phyloP scores from a whole-genome alignment of 2,888 invertebrate genomes.

The Rhagium mordax region DNA sequence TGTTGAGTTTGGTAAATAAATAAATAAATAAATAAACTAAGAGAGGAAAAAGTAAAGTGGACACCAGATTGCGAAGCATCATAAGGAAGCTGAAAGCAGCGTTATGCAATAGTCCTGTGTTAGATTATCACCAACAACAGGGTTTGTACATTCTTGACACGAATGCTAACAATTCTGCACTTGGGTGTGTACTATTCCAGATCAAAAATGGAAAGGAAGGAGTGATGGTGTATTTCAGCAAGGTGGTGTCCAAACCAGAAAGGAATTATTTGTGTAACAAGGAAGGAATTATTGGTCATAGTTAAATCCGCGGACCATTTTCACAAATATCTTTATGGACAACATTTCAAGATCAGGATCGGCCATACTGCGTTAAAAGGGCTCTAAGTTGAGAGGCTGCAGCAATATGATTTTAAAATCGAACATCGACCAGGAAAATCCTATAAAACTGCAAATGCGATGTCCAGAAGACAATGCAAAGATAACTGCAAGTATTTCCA shows the following conservation, averaged over 20 bases:
- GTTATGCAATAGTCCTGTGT: too few relatives aligned
- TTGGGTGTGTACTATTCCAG: background rate
- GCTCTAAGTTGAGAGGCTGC: too few relatives aligned
- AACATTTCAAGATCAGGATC: constrained; percentile 45
- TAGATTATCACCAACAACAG: background rate
- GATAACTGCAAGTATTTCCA: too few relatives aligned
- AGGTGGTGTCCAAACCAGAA: constrained; percentile 42
- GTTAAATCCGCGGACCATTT: constrained; percentile 53
- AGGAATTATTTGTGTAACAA: constrained; percentile 54
- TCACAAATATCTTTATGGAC: constrained; percentile 58
- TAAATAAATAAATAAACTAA: too few relatives aligned
- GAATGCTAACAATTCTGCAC: background rate
- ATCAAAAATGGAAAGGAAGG: constrained; percentile 42
- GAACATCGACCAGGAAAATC: too few relatives aligned
- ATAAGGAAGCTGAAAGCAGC: too few relatives aligned
- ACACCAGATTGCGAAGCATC: too few relatives aligned
- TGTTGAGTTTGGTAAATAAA: too few relatives aligned
- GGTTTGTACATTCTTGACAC: background rate
- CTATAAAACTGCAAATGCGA: too few relatives aligned
- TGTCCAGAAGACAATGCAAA: too few relatives aligned
- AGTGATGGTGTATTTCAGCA: constrained; percentile 45
- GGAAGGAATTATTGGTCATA: constrained; percentile 37
- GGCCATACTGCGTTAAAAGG: background rate
- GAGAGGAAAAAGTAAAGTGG: too few relatives aligned
- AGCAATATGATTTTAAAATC: too few relatives aligned